Conservation (phyloP, 2,797 vertebrate species). For the Peromyscus melanophrys region DNA sequence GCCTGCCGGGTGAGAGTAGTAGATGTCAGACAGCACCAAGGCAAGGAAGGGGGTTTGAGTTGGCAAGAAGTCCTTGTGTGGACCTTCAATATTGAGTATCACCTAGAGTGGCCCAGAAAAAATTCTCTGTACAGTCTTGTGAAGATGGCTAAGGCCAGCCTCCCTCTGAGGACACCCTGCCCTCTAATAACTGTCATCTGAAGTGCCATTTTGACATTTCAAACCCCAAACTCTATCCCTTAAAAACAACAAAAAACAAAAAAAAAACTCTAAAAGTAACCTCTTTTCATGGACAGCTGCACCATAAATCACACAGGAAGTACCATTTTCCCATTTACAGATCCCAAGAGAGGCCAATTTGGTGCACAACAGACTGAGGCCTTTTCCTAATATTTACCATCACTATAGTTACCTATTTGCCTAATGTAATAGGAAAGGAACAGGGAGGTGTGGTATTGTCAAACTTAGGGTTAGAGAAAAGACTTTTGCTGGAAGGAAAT, state of each 20-base stretch:
- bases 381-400: background rate
- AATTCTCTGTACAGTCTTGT: background rate
- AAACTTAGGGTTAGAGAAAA: background rate
- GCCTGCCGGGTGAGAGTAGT: too few relatives aligned
- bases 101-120: background rate
- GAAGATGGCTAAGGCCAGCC: too few relatives aligned
- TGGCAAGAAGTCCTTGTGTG: background rate
- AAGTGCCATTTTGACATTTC: background rate
- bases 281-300: background rate
- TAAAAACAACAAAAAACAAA: too few relatives aligned
- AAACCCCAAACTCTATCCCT: too few relatives aligned
- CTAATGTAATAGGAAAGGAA: background rate
- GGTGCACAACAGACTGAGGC: background rate
- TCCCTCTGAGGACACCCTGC: background rate
- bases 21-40: background rate
- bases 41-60: background rate
- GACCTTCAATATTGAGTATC: background rate
- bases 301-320: background rate
- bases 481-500: background rate
- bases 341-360: background rate
- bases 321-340: background rate
- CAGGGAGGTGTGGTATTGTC: background rate
- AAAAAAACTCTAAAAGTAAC: background rate
- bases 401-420: background rate
- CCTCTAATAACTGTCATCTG: background rate